phyloP scores from a whole-genome alignment of 2,797 vertebrate genomes.

The Clarias platycephalus region DNA sequence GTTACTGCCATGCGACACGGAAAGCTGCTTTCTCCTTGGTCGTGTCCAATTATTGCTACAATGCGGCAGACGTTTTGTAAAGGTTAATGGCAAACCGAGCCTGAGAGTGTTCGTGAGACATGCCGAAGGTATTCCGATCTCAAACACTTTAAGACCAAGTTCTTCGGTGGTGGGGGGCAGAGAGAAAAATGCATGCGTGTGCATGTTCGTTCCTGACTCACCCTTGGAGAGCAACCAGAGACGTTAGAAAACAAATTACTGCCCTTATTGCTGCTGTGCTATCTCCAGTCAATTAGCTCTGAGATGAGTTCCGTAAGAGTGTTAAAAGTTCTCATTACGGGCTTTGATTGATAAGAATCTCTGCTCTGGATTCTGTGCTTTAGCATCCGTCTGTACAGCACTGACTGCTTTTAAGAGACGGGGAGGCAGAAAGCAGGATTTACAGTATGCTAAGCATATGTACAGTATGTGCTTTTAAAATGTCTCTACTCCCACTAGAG shows the following conservation, averaged over 20 bases:
- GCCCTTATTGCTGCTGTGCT: constrained; percentile 38
- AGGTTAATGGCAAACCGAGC: constrained; percentile 5
- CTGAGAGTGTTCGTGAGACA: constrained; percentile 1
- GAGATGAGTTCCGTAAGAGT: constrained; percentile 33
- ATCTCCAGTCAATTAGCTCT: constrained; percentile 46
- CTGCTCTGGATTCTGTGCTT: constrained; percentile 6
- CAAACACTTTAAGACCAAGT: not conserved
- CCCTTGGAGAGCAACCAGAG: constrained; percentile 30
- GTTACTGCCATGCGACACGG: constrained; percentile 1
- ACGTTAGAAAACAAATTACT: constrained; percentile 41
- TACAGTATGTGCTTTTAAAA: not conserved
- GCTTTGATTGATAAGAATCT: constrained; percentile 40
- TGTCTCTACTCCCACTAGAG: not conserved
- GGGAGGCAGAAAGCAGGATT: not conserved
- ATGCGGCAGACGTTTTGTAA: constrained; percentile 1
- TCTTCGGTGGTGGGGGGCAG: not conserved
- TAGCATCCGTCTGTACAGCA: not conserved
- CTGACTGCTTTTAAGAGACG: not conserved
- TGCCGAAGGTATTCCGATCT: constrained; percentile 5
- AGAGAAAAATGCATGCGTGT: constrained; percentile 4
- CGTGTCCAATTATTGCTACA: constrained; percentile 19
- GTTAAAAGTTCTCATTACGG: constrained; percentile 42
- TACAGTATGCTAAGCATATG: not conserved
- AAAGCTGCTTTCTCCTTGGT: constrained; percentile 25
- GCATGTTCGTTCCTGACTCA: constrained; percentile 38